phyloP scores from a whole-genome alignment of 2,113 vertebrate species.

The Barnardius zonarius region DNA sequence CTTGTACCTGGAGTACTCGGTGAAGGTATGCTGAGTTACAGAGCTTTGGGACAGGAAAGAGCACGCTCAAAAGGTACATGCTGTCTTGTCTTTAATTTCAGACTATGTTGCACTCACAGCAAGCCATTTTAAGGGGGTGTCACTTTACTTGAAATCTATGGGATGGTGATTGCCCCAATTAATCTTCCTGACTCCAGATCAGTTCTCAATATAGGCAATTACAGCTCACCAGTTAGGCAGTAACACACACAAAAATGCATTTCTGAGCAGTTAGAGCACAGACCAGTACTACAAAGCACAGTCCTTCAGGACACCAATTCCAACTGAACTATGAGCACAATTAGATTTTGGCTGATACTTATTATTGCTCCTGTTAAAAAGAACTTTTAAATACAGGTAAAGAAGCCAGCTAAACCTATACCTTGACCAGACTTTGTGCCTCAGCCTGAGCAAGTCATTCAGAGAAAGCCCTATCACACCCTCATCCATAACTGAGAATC shows the following conservation, averaged over 20 bases:
- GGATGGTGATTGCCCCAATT: conserved; percentile 61
- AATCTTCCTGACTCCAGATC: conserved; percentile 34
- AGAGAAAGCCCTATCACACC: neutral
- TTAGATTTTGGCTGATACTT: conserved; percentile 40
- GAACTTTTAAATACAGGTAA: conserved; percentile 45
- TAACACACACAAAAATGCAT: conserved; percentile 31
- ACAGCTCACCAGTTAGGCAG: conserved; percentile 40
- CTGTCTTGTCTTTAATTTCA: neutral
- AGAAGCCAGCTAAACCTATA: neutral
- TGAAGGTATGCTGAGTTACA: neutral
- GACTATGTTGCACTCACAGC: conserved; percentile 8
- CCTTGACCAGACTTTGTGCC: neutral
- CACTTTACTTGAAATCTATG: conserved; percentile 29
- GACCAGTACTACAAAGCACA: neutral
- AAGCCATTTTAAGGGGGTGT: conserved; percentile 14
- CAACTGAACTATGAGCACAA: conserved; percentile 10
- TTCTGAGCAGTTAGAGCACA: conserved; percentile 16
- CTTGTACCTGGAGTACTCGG: neutral
- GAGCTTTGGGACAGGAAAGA: neutral
- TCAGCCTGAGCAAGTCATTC: neutral
- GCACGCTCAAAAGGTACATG: neutral
- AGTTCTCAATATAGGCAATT: conserved; percentile 46
- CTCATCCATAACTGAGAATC: neutral
- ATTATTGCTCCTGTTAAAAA: conserved; percentile 26
- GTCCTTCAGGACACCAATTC: conserved; percentile 20